These are phyloP conservation scores for Loris lydekkerianus DNA, from an alignment of 2,797 vertebrate species.

Conservation along the genomic window DNA sequence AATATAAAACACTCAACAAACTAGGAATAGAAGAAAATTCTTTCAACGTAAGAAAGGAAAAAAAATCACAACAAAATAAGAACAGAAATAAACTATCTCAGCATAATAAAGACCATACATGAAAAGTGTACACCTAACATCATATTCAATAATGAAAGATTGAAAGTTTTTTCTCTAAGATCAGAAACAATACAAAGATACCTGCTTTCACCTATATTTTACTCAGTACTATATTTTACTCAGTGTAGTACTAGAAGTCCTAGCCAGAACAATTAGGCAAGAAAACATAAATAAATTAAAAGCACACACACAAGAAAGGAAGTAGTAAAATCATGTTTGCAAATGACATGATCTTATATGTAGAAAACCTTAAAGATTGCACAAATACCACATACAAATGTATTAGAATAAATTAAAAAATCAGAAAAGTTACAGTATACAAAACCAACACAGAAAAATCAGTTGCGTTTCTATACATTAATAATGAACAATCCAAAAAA, in stretches of 20 bases:
- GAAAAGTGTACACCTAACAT: background rate
- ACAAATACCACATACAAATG: background rate
- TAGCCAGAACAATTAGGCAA: background rate
- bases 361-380: background rate
- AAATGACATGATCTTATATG: background rate
- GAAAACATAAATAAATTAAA: background rate
- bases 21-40: background rate
- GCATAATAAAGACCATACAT: background rate
- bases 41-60: background rate
- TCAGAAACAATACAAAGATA: background rate
- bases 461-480: background rate
- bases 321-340: background rate
- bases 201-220: background rate
- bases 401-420: background rate
- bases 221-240: no score
- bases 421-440: background rate
- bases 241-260: background rate
- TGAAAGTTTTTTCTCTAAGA: background rate
- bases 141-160: background rate
- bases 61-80: background rate
- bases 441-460: background rate
- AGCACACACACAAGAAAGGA: background rate
- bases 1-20: background rate
- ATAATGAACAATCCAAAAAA: background rate
- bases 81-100: background rate